phyloP scores from a whole-genome alignment of 1,140 invertebrate species.

The Drosophila fuyamai region DNA sequence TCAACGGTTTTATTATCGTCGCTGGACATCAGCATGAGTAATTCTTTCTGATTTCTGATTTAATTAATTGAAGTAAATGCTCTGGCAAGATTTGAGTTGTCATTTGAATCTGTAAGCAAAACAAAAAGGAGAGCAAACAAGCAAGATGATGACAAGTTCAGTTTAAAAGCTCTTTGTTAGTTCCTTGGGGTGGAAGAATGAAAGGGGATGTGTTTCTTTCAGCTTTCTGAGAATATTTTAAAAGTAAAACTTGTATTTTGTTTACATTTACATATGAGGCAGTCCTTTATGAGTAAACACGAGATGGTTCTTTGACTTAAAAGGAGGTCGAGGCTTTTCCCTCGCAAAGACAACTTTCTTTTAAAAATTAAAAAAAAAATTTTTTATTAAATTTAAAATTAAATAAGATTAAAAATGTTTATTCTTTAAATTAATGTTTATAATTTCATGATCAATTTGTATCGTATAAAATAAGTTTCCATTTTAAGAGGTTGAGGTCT shows the following conservation, averaged over 20 bases:
- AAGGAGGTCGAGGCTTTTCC: slow-evolving; percentile 2
- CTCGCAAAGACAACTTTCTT: neutral
- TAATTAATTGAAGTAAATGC: slow-evolving; percentile 63
- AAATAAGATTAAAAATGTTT: too few relatives aligned
- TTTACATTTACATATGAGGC: slow-evolving; percentile 23
- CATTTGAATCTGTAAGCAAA: slow-evolving; percentile 27
- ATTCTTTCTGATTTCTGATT: slow-evolving; percentile 62
- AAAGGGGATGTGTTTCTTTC: slow-evolving; percentile 6
- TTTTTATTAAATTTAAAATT: neutral
- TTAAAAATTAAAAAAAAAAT: too few relatives aligned
- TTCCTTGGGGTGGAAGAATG: neutral
- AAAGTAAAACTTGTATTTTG: slow-evolving; percentile 46
- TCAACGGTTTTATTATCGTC: slow-evolving; percentile 11
- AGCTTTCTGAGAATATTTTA: slow-evolving; percentile 29
- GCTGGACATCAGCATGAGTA: slow-evolving; percentile 36
- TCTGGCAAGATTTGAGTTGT: slow-evolving; percentile 31
- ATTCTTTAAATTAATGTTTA: too few relatives aligned
- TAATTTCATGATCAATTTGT: too few relatives aligned
- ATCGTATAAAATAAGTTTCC: too few relatives aligned
- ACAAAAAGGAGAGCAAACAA: slow-evolving; percentile 12
- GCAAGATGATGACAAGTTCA: slow-evolving; percentile 39
- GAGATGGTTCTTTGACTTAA: slow-evolving; percentile 32
- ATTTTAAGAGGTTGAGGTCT: too few relatives aligned
- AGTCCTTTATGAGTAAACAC: slow-evolving; percentile 30
- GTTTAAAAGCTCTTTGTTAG: slow-evolving; percentile 35